Percentiles rank a stretch among this genome's conserved stretches.
Conservation (phyloP, 2,113 vertebrate species). For the Ciconia boyciana region DNA sequence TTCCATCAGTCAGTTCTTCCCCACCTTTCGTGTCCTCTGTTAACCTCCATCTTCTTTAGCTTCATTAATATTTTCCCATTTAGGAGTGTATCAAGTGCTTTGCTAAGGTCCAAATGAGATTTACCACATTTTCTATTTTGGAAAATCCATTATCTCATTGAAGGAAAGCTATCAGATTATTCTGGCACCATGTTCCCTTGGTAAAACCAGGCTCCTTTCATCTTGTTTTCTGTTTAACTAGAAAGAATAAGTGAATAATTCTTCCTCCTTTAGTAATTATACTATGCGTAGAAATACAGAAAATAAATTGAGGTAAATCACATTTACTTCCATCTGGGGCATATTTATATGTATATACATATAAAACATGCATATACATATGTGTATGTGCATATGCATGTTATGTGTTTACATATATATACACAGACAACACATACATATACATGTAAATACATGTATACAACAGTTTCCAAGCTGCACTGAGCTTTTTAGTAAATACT, state of each 20-base stretch:
- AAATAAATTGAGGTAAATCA: neutral
- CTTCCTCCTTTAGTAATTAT: neutral
- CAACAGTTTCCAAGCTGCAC: neutral
- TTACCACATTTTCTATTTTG: neutral
- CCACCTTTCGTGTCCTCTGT: neutral
- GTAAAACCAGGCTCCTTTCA: neutral
- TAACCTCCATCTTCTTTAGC: neutral
- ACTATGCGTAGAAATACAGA: neutral
- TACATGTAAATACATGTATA: neutral
- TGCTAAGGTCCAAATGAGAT: neutral
- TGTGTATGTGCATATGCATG: neutral
- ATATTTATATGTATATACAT: neutral
- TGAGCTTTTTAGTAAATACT: neutral
- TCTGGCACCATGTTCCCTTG: neutral
- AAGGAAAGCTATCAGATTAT: neutral
- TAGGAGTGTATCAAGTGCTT: neutral
- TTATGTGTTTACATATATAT: neutral
- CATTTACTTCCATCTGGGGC: neutral
- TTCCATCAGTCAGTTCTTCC: neutral
- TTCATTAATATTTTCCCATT: neutral
- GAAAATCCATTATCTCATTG: constrained; percentile 6
- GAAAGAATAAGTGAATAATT: neutral
- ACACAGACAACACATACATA: neutral
- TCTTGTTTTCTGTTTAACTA: neutral
- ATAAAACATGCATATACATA: neutral